Evolutionary conservation across 35 echinoderm and acorn worm species (phyloP).

Genomic region (Apostichopus japonicus): DNA sequence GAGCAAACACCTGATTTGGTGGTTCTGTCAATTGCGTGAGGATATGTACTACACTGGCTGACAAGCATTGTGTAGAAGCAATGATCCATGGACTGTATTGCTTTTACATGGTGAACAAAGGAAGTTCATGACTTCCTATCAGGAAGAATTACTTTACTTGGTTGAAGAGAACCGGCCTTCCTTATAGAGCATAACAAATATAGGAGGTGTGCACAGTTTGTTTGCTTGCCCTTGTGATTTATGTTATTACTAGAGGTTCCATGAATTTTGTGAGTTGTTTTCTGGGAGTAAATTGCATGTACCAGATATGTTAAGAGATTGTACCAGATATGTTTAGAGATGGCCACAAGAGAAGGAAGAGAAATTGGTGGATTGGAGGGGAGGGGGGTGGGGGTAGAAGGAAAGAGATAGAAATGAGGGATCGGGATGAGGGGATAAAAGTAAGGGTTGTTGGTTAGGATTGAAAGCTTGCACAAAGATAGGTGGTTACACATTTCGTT

Average conservation of each 20-base stretch:
- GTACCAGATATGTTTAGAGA: no score
- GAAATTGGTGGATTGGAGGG: no score
- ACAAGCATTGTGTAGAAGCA: not conserved
- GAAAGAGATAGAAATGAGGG: no score
- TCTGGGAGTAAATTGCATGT: no score
- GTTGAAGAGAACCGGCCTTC: not conserved
- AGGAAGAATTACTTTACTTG: not conserved
- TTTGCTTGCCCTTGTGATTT: not conserved
- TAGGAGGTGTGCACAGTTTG: not conserved
- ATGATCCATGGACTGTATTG: not conserved
- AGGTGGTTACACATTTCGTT: no score
- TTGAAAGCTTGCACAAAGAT: no score
- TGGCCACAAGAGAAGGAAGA: no score
- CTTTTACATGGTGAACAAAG: constrained; percentile 1
- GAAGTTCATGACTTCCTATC: not conserved
- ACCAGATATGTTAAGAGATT: no score
- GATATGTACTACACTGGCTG: not conserved
- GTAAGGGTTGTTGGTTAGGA: no score
- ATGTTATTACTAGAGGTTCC: not conserved
- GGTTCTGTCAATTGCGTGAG: not conserved
- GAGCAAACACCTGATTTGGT: no score
- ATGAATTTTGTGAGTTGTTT: not conserved
- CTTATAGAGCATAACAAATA: not conserved
- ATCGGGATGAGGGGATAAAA: no score
- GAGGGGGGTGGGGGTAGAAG: no score